Evolutionary conservation across 2,888 invertebrate genomes (phyloP), one percentile per base, ranked within the genome.

Genomic region (Raillietiella orientalis): DNA sequence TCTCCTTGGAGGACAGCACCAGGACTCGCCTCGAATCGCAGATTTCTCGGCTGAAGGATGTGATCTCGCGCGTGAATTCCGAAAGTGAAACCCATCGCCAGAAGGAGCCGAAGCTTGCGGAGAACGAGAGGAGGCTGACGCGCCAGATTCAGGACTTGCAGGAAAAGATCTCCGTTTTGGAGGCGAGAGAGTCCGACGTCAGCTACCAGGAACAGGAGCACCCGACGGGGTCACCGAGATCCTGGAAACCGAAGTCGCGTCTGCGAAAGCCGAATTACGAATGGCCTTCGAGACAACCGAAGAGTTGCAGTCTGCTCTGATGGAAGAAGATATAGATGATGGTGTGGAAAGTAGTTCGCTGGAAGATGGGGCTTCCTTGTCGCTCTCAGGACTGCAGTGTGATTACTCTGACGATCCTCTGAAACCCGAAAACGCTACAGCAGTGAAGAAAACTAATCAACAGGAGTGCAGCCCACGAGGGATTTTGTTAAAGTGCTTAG

Each of bases 251-350:
- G 40, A 40, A 26, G 33, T 34, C 11, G 25, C 24, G 13, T 26
- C 28, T 22, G 31, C 31, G 25, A 32, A 28, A 16, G 26, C 28
- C 11, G 6, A 10, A 10, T n/a, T 23, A 23, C 8, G 9, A 23
- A 52, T 84, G 28, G 84, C 87, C 4, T 56, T 79, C 30, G 63
- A 82, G 33, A 57, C 87, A 31, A 82, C 84, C 35, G 65, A 77
- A 24, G 82, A 82, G 41, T 51, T 90, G 33, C 84, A 87, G 43
- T 66, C 72, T 39, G 84, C 82, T 31, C 71, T 87, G 44, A 75
- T 79, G 35, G 79, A 70, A 1, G 74, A 72, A 38, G 35, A n/a
- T n/a, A n/a, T n/a, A n/a, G n/a, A n/a, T n/a, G n/a, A n/a, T n/a
- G n/a, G n/a, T n/a, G n/a, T n/a, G n/a, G n/a, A n/a, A n/a, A n/a